Evolutionary conservation across 2,797 vertebrate species (phyloP).

Genomic region (Sebastes oblongus): DNA sequence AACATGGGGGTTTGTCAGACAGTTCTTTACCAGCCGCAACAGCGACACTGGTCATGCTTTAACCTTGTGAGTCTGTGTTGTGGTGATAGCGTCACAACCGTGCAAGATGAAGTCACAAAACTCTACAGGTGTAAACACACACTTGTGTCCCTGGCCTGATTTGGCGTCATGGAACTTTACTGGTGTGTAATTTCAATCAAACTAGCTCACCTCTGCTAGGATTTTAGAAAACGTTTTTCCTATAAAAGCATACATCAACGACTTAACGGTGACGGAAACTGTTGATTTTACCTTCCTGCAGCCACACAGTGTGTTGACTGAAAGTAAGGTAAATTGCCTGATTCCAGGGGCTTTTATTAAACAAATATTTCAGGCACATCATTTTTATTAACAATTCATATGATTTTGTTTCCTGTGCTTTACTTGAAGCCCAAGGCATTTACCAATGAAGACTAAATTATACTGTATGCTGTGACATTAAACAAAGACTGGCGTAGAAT

Average conservation of each 20-base stretch:
- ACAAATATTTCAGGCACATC: slow-evolving; percentile 29
- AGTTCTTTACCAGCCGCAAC: too few species aligned
- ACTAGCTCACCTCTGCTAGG: not conserved
- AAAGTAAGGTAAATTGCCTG: slow-evolving; percentile 22
- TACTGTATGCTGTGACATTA: not conserved
- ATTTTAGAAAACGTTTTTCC: too few species aligned
- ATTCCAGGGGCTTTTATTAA: slow-evolving; percentile 39
- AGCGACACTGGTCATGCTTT: too few species aligned
- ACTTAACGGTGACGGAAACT: too few species aligned
- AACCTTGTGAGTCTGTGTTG: too few species aligned
- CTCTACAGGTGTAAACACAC: too few species aligned
- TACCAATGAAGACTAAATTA: not conserved
- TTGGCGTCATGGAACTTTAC: too few species aligned
- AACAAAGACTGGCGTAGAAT: slow-evolving; percentile 31
- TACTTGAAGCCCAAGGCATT: slow-evolving; percentile 1
- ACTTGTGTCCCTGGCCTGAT: too few species aligned
- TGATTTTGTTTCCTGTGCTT: not conserved
- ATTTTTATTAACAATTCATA: slow-evolving; percentile 24
- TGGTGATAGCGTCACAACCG: not conserved
- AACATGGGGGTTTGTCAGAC: too few species aligned
- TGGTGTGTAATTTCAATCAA: too few species aligned
- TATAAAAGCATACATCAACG: too few species aligned
- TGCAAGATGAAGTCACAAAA: not conserved
- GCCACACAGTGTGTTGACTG: slow-evolving; percentile 13
- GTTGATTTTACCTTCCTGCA: not conserved